phyloP scores from a whole-genome alignment of 1,140 invertebrate genomes.

The Neuroterus valhalla region DNA sequence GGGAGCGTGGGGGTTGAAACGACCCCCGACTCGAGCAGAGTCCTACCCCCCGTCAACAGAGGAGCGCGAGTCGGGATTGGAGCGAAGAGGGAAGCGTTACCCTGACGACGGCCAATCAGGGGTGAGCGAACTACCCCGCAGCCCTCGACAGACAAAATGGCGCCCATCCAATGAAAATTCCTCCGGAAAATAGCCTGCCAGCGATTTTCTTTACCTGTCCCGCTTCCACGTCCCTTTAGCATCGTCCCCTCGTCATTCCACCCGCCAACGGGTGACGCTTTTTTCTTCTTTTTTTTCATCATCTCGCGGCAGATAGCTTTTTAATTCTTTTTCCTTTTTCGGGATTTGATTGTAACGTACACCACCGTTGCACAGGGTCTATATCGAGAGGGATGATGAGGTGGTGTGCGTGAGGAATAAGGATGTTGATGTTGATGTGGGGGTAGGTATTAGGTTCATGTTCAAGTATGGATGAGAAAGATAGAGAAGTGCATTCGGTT shows the following conservation, averaged over 20 bases:
- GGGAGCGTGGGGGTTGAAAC: conserved; percentile 49
- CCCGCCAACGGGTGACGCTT: conserved; percentile 39
- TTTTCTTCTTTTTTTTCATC: conserved; percentile 61
- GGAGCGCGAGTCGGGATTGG: conserved; percentile 56
- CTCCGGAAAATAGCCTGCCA: conserved; percentile 72
- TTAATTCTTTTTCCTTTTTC: conserved; percentile 69
- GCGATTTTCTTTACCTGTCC: conserved; percentile 68
- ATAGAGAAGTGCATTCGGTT: conserved; percentile 18
- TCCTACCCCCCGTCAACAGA: conserved; percentile 27
- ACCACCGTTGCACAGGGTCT: conserved; percentile 49
- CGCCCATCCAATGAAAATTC: conserved; percentile 72
- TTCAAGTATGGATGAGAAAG: background rate
- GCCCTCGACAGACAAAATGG: conserved; percentile 63
- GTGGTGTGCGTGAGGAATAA: conserved; percentile 39
- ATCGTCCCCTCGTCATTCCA: conserved; percentile 22
- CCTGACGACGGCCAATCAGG: conserved; percentile 65
- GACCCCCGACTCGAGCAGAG: conserved; percentile 38
- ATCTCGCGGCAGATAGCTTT: conserved; percentile 68
- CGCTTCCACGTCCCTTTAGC: conserved; percentile 29
- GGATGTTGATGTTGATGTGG: conserved; percentile 49
- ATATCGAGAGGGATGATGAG: conserved; percentile 28
- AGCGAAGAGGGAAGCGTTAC: conserved; percentile 59
- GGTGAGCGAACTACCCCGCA: conserved; percentile 37
- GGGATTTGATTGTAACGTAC: conserved; percentile 71
- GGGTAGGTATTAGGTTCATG: conserved; percentile 15